Base-by-base conservation (phyloP, 2,113 vertebrate species). In the Coryphaenoides rupestris region DNA sequence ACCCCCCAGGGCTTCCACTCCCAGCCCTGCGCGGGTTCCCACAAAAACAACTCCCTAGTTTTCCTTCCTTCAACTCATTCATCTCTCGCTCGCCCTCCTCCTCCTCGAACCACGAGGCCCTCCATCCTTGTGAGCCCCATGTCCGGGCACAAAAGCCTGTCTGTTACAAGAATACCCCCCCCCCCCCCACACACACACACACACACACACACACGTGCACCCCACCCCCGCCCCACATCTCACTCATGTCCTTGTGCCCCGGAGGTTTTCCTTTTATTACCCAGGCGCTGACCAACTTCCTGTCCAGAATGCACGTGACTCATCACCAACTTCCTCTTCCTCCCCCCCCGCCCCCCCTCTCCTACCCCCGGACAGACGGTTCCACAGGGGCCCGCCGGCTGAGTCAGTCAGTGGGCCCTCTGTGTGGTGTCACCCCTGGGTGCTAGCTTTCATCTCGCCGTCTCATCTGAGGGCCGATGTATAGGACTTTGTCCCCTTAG, bases 341-440 rank as follows among this genome's bases (percentile, higher is more conserved):
- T 47, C 65, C 13, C 59, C 72, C 66, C 70, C 78, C 79, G n/a
- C n/a, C n/a, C n/a, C n/a, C n/a, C n/a, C n/a, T n/a, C n/a, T n/a
- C n/a, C n/a, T n/a, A n/a, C n/a, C n/a, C n/a, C n/a, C n/a, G n/a
- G n/a, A n/a, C n/a, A 72, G 69, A 65, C 33, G 33, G 33, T 54
- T 75, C 75, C 49, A 68, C 52, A 33, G 61, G 69, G 62, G 55
- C 45, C 67, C 72, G n/a, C n/a, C n/a, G n/a, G n/a, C n/a, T n/a
- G n/a, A n/a, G n/a, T n/a, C n/a, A n/a, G n/a, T 52, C 16, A n/a
- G 15, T 40, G 13, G 23, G 73, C 60, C 63, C 63, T 55, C 50
- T 50, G 64, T 50, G 64, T 89, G 80, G 86, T 83, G 74, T 87
- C 84, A 87, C 60, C 40, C 73, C 77, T 73, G 66, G 58, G 60